A percentile compares a stretch with the other conserved stretches of the same genome.
Conservation (phyloP, 2,888 invertebrate genomes). For the Diarsia brunnea region DNA sequence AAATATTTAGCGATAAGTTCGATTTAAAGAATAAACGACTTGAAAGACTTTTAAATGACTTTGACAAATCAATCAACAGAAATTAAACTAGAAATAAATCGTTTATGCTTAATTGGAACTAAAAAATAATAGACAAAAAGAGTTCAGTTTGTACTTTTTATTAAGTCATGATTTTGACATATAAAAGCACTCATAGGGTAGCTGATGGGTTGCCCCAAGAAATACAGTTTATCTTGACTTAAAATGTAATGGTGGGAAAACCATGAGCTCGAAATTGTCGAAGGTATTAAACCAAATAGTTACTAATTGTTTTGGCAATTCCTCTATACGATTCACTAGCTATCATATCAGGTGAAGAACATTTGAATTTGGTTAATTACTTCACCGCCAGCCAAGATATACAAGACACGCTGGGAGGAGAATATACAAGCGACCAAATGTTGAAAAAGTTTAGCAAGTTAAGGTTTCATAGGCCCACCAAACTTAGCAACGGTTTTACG, state of each 20-base stretch:
- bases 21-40: not conserved
- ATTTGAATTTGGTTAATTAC: not conserved
- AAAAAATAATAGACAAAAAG: slow-evolving; percentile 43
- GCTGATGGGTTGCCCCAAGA: not conserved
- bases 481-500: not conserved
- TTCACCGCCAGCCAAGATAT: not conserved
- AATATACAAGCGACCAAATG: not conserved
- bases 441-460: not conserved
- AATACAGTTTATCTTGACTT: not conserved
- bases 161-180: slow-evolving; percentile 44
- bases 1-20: slow-evolving; percentile 9
- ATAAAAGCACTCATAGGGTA: slow-evolving; percentile 53
- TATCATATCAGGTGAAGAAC: not conserved
- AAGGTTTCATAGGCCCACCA: not conserved
- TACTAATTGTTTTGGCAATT: not conserved
- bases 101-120: slow-evolving; percentile 25
- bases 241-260: not conserved
- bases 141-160: slow-evolving; percentile 49
- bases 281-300: not conserved
- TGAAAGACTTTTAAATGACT: slow-evolving; percentile 24
- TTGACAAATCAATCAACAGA: slow-evolving; percentile 19
- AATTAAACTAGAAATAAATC: not conserved
- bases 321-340: not conserved
- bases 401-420: not conserved
- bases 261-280: not conserved